A percentile compares a stretch with the other conserved stretches of the same genome.
These are phyloP conservation scores for Cervus canadensis DNA, from an alignment of 2,113 vertebrate species.

Conservation along the genomic window DNA sequence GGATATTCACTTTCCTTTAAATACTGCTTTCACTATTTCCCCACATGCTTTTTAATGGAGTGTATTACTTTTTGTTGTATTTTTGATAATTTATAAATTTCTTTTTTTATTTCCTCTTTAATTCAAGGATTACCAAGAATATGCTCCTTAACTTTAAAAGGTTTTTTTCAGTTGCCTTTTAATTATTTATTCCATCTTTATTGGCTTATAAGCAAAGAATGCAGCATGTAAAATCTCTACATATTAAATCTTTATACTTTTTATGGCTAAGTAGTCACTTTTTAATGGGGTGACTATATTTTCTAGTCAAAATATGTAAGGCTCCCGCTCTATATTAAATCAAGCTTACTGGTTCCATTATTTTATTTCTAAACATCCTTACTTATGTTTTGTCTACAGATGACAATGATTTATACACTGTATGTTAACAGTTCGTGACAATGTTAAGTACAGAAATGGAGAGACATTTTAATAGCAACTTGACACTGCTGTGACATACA, in stretches of 20 bases:
- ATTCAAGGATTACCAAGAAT: conserved; percentile 7
- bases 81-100: neutral
- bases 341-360: neutral
- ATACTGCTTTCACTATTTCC: conserved; percentile 13
- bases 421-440: neutral
- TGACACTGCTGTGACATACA: neutral
- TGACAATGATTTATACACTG: neutral
- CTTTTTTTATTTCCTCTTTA: conserved; percentile 2
- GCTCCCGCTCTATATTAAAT: neutral
- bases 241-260: conserved; percentile 13
- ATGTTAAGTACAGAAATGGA: neutral
- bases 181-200: conserved; percentile 35
- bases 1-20: conserved; percentile 33
- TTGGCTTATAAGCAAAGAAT: conserved; percentile 15
- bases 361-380: neutral
- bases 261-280: neutral
- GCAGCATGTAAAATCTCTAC: neutral
- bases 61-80: neutral
- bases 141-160: conserved; percentile 1
- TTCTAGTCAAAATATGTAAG: neutral
- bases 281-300: neutral
- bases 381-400: neutral
- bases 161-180: neutral
- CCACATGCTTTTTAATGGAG: neutral
- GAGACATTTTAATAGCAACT: neutral